These are phyloP conservation scores for Ectemnius lituratus DNA, from an alignment of 2,888 invertebrate species.

Conservation along the genomic window DNA sequence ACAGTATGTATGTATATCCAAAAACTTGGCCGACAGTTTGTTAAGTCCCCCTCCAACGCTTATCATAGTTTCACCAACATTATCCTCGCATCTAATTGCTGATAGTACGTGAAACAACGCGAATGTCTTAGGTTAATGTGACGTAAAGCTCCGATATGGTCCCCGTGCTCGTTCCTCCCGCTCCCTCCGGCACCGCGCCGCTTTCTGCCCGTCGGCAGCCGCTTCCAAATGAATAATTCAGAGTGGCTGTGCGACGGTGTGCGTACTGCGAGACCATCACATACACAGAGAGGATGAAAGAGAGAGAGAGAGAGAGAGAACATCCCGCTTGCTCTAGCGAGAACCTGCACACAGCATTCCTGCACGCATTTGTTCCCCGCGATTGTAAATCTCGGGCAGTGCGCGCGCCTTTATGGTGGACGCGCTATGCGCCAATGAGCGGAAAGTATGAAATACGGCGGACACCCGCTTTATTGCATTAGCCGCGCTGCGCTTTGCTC, in stretches of 20 bases:
- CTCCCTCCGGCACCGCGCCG: too few relatives aligned
- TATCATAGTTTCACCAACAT: conserved; percentile 43
- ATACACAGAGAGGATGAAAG: neutral
- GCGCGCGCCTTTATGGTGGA: conserved; percentile 59
- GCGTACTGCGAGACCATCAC: conserved; percentile 48
- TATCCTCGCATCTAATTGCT: conserved; percentile 63
- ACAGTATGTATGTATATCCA: conserved; percentile 30
- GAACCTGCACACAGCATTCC: conserved; percentile 71
- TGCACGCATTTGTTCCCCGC: conserved; percentile 70
- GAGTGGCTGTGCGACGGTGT: conserved; percentile 60
- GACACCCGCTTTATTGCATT: conserved; percentile 67
- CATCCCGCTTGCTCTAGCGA: neutral
- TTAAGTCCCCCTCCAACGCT: conserved; percentile 45
- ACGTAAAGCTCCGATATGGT: conserved; percentile 55
- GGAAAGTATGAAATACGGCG: conserved; percentile 69
- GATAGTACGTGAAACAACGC: conserved; percentile 59
- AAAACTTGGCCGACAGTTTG: conserved; percentile 29
- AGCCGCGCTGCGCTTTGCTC: conserved; percentile 49
- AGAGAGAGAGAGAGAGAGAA: neutral
- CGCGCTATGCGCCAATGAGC: conserved; percentile 73
- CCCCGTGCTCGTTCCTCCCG: conserved; percentile 35
- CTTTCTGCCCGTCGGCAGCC: conserved; percentile 52
- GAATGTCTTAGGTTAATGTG: conserved; percentile 58
- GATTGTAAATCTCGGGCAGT: conserved; percentile 69
- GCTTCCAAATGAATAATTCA: conserved; percentile 72